Percentiles rank a stretch among this genome's conserved stretches.
These are phyloP conservation scores for Monochamus saltuarius DNA, from an alignment of 1,140 invertebrate species.

Conservation along the genomic window DNA sequence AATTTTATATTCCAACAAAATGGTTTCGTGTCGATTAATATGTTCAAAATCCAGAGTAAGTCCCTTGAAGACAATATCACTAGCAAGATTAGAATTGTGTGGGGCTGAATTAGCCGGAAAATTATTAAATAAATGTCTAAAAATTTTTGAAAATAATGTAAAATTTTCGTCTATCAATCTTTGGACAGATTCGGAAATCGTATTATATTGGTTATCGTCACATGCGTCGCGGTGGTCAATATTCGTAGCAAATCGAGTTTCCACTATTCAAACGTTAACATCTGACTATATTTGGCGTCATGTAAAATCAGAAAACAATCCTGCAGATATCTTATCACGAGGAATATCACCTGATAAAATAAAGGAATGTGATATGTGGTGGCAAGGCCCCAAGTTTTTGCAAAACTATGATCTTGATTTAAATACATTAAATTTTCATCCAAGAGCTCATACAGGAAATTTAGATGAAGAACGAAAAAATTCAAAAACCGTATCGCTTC, in stretches of 20 bases:
- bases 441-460: background rate
- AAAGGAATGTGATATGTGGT: background rate
- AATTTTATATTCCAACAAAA: conserved; percentile 29
- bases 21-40: conserved; percentile 29
- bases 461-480: conserved; percentile 6
- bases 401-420: conserved; percentile 8
- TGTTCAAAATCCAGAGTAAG: conserved; percentile 48
- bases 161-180: conserved; percentile 42
- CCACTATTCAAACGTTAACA: conserved; percentile 36
- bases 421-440: conserved; percentile 1
- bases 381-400: conserved; percentile 16
- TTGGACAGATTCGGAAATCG: too few species aligned
- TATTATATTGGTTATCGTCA: conserved; percentile 46
- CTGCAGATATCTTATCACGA: conserved; percentile 47
- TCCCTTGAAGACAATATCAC: conserved; percentile 51
- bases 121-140: conserved; percentile 45
- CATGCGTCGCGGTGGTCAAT: conserved; percentile 40
- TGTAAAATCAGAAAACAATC: conserved; percentile 48
- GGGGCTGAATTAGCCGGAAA: conserved; percentile 37
- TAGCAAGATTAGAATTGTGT: conserved; percentile 55
- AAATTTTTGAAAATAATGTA: conserved; percentile 48
- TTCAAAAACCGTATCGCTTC: background rate
- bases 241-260: conserved; percentile 48
- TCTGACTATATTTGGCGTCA: conserved; percentile 46
- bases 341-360: conserved; percentile 10